phyloP scores from a whole-genome alignment of 2,888 invertebrate genomes.

The Drosophila picticornis region DNA sequence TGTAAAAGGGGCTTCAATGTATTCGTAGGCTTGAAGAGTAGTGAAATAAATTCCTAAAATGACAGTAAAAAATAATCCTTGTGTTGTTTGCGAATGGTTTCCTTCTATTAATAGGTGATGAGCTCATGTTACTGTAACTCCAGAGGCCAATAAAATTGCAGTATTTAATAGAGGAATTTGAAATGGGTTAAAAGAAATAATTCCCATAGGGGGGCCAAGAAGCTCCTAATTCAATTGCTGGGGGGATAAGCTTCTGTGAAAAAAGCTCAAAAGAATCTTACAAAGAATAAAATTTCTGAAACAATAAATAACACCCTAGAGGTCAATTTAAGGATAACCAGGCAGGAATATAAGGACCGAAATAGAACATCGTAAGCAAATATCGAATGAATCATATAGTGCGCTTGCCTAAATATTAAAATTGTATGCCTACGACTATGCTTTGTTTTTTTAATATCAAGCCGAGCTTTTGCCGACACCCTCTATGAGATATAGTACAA shows the following conservation, averaged over 20 bases:
- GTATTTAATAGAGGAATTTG: slow-evolving; percentile 85
- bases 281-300: slow-evolving; percentile 89
- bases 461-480: too few species aligned
- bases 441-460: too few species aligned
- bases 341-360: too few species aligned
- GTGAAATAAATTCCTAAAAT: slow-evolving; percentile 89
- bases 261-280: slow-evolving; percentile 85
- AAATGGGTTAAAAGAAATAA: slow-evolving; percentile 87
- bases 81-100: slow-evolving; percentile 85
- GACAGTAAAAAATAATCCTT: slow-evolving; percentile 86
- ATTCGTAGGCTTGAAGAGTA: slow-evolving; percentile 88
- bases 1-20: slow-evolving; percentile 86
- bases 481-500: too few species aligned
- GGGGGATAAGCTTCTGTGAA: slow-evolving; percentile 85
- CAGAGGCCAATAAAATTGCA: neutral
- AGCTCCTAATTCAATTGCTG: slow-evolving; percentile 87
- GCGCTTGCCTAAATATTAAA: too few species aligned
- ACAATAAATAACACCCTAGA: slow-evolving; percentile 91
- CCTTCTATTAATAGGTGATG: slow-evolving; percentile 84
- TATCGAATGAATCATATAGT: too few species aligned
- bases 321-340: too few species aligned
- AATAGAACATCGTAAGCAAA: too few species aligned
- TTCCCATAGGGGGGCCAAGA: slow-evolving; percentile 88
- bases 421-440: too few species aligned
- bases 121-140: neutral